Percentiles rank a stretch among this genome's conserved stretches.
phyloP scores from a whole-genome alignment of 37 sponge, comb jelly and placozoan genomes.

The Bolinopsis microptera region DNA sequence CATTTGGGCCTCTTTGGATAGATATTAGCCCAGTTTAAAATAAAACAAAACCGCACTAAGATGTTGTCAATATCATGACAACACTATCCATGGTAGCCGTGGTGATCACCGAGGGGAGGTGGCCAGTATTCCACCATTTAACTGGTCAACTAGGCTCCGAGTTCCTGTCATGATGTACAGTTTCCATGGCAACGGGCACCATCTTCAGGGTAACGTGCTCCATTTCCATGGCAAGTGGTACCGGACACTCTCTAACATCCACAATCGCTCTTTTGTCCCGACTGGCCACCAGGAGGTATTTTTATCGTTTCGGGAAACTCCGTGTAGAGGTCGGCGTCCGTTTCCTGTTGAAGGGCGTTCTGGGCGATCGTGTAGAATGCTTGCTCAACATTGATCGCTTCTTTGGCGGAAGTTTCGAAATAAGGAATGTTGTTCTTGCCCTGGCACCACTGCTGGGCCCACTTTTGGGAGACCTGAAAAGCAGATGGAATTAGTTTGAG shows the following conservation, averaged over 20 bases:
- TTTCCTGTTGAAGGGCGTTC: slow-evolving; percentile 75
- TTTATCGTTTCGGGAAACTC: slow-evolving; percentile 59
- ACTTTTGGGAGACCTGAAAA: slow-evolving; percentile 79
- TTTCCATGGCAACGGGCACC: too few species aligned
- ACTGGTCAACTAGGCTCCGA: too few species aligned
- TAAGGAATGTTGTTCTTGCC: slow-evolving; percentile 98
- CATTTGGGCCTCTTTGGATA: neutral
- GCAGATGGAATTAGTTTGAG: too few species aligned
- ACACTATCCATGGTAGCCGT: too few species aligned
- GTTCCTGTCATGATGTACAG: too few species aligned
- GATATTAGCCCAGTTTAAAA: too few species aligned
- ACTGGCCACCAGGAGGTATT: slow-evolving; percentile 24
- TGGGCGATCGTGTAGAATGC: slow-evolving; percentile 94
- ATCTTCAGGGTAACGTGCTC: too few species aligned
- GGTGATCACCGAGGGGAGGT: too few species aligned
- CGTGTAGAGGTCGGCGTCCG: slow-evolving; percentile 57
- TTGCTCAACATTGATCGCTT: slow-evolving; percentile 96
- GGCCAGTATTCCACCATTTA: too few species aligned
- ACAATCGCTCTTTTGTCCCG: neutral
- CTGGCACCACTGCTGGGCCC: slow-evolving; percentile 96
- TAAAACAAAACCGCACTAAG: neutral
- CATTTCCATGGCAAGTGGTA: neutral
- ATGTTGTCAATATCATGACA: neutral
- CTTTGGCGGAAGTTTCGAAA: slow-evolving; percentile 98
- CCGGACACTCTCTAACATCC: neutral